These are phyloP conservation scores for Rousettus leschenaultii DNA, from an alignment of 2,113 vertebrate species.

Conservation along the genomic window DNA sequence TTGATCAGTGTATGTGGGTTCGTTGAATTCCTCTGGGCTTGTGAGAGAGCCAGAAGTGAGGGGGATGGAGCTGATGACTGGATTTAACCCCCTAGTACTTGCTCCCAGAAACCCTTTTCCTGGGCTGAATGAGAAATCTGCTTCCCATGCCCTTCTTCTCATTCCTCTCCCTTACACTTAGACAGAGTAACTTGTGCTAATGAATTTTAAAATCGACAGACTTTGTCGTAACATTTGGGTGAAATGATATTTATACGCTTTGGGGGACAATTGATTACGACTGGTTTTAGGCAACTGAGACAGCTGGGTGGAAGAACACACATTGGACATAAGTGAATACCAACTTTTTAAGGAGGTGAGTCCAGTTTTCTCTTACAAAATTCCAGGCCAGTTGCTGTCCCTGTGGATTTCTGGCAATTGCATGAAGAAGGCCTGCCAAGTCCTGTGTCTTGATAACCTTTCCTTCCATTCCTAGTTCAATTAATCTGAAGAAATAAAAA, in stretches of 20 bases:
- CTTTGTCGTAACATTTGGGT: not conserved
- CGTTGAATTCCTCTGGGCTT: not conserved
- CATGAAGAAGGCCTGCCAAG: slow-evolving; percentile 40
- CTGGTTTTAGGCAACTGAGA: not conserved
- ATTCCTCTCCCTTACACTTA: not conserved
- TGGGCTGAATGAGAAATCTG: not conserved
- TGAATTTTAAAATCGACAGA: not conserved
- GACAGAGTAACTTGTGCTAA: not conserved
- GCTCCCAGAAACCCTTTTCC: not conserved
- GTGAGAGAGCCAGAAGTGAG: not conserved
- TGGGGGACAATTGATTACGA: not conserved
- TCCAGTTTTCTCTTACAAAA: slow-evolving; percentile 68
- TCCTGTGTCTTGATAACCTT: slow-evolving; percentile 66
- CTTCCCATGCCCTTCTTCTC: not conserved
- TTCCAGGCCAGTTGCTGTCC: slow-evolving; percentile 67
- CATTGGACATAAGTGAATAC: not conserved
- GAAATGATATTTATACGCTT: not conserved
- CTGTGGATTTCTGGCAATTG: slow-evolving; percentile 36
- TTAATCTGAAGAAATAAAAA: slow-evolving; percentile 55
- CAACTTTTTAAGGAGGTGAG: slow-evolving; percentile 62
- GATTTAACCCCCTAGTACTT: not conserved
- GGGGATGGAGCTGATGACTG: not conserved
- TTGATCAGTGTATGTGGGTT: not conserved
- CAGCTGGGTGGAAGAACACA: not conserved
- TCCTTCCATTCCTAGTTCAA: slow-evolving; percentile 66